Conservation (phyloP, 2,113 vertebrate species). For the Paradisaea rubra region DNA sequence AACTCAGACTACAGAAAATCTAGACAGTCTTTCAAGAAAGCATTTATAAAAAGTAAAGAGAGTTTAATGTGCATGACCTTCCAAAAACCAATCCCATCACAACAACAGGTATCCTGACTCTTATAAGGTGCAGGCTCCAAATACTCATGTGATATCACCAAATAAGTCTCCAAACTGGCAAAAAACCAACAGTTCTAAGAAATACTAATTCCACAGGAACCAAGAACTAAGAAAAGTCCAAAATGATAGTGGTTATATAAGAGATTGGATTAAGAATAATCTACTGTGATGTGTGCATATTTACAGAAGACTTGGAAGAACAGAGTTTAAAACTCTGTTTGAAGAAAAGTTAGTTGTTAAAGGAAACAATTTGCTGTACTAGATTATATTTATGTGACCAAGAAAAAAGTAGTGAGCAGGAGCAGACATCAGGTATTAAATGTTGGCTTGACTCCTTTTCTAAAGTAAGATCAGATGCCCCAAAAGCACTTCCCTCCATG, state of each 20-base stretch:
- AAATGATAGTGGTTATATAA: conserved; percentile 75
- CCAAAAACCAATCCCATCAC: conserved; percentile 38
- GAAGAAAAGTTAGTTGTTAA: conserved; percentile 59
- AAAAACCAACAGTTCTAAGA: conserved; percentile 73
- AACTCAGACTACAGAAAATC: neutral
- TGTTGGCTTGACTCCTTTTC: conserved; percentile 33
- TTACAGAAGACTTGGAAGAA: conserved; percentile 74
- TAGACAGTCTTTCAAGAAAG: conserved; percentile 12
- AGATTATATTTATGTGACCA: conserved; percentile 57
- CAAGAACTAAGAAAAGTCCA: conserved; percentile 57
- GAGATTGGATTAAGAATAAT: conserved; percentile 74
- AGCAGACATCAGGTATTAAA: conserved; percentile 63
- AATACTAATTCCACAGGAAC: conserved; percentile 69
- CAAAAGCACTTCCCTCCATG: neutral
- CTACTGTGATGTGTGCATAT: conserved; percentile 70
- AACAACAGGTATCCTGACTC: conserved; percentile 48
- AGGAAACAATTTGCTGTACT: conserved; percentile 67
- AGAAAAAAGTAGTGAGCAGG: conserved; percentile 19
- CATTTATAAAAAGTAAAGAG: neutral
- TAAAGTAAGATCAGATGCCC: conserved; percentile 39
- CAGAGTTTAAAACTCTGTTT: conserved; percentile 58
- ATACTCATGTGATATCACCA: conserved; percentile 52
- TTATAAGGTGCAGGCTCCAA: conserved; percentile 12
- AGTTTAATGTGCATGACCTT: conserved; percentile 30
- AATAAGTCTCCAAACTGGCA: conserved; percentile 40